A percentile compares a stretch with the other conserved stretches of the same genome.
phyloP scores from a whole-genome alignment of 2,888 invertebrate genomes.

The Hirtodrosophila cameraria region DNA sequence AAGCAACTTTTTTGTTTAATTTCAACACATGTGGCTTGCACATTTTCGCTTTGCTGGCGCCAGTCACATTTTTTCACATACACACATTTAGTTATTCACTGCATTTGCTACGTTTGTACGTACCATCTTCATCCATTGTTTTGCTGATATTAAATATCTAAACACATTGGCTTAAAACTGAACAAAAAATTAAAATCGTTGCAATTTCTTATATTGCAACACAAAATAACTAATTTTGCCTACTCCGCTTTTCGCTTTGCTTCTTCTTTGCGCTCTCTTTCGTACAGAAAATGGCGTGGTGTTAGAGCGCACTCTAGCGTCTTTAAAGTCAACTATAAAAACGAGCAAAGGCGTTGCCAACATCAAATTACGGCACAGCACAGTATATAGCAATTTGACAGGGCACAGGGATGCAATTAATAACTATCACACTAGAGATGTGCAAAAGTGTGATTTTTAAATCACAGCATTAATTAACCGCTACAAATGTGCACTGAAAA shows the following conservation, averaged over 20 bases:
- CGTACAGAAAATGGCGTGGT: constrained; percentile 64
- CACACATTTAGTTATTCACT: neutral
- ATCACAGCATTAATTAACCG: neutral
- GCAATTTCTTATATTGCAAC: constrained; percentile 15
- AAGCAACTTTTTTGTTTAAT: neutral
- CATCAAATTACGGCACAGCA: constrained; percentile 38
- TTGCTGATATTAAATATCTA: neutral
- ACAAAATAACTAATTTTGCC: constrained; percentile 26
- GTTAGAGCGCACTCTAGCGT: constrained; percentile 42
- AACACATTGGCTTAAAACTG: neutral
- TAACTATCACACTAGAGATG: neutral
- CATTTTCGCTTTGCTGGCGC: neutral
- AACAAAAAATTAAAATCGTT: neutral
- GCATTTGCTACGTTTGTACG: neutral
- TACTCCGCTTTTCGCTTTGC: constrained; percentile 10
- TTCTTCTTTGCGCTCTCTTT: constrained; percentile 29
- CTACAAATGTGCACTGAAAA: no score
- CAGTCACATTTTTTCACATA: constrained; percentile 28
- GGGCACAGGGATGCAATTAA: constrained; percentile 33
- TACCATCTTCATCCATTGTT: constrained; percentile 21
- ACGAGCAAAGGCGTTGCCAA: constrained; percentile 45
- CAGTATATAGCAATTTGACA: constrained; percentile 20
- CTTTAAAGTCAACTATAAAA: neutral
- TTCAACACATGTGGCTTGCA: constrained; percentile 16
- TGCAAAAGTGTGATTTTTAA: neutral